Percentiles rank a stretch among this genome's conserved stretches.
Evolutionary conservation across 2,797 vertebrate species (phyloP).

Genomic region (Rhynchonycteris naso): DNA sequence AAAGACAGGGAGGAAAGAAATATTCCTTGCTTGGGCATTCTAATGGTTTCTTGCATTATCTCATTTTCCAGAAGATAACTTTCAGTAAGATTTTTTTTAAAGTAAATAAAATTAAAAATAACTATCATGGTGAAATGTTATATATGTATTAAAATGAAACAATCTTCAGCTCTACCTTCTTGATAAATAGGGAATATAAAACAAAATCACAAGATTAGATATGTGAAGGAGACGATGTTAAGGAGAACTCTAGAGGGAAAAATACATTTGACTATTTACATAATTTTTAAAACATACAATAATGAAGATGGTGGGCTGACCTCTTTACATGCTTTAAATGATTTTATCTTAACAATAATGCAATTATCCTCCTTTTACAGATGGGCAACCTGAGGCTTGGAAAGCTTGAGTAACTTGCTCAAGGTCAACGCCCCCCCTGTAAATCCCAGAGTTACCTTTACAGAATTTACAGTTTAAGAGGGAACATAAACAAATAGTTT

Average conservation of each 20-base stretch:
- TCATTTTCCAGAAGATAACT: neutral
- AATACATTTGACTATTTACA: neutral
- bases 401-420: neutral
- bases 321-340: neutral
- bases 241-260: neutral
- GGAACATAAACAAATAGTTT: neutral
- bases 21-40: neutral
- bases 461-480: neutral
- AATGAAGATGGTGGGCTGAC: neutral
- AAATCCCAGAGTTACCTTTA: neutral
- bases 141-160: conserved; percentile 50
- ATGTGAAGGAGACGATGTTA: neutral
- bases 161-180: neutral
- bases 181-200: neutral
- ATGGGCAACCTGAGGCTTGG: too few relatives aligned
- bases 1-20: neutral
- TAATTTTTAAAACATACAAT: neutral
- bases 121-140: neutral
- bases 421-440: neutral
- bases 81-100: neutral
- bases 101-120: neutral
- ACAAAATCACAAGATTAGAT: neutral
- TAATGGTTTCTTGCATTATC: neutral
- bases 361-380: neutral
- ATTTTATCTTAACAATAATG: neutral